Evolutionary conservation across 1,140 invertebrate genomes (phyloP), one percentile per base, ranked within the genome.

Genomic region (Scaptomyza pallida): DNA sequence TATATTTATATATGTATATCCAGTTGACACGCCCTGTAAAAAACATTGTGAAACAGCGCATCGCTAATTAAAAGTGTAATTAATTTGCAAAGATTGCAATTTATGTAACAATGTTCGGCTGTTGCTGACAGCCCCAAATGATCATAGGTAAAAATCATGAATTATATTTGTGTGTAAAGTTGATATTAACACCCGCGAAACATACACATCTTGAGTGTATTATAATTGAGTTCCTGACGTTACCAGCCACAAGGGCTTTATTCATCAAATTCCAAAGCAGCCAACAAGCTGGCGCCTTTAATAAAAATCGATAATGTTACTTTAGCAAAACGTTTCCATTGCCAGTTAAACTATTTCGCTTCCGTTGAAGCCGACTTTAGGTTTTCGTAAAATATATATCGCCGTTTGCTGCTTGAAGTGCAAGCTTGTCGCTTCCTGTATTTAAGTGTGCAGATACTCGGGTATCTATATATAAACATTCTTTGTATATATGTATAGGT

Each of bases 11-110:
- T 15, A 33, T 21, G 21, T 21, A 5, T n/a, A 19, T 5, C 12
- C 19, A 45, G 2, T 15, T 15, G 26, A 17, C 23, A 43, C 19
- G 21, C 52, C 37, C 52, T 41, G 15, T n/a, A 41, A 41, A 37
- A 19, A 23, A 30, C 8, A 30, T 30, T 41, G 10, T 26, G 19
- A 23, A 41, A 55, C 37, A 41, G 19, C 19, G 19, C 23, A 8
- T 41, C 52, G 19, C 52, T 55, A 55, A 55, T 55, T 55, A 43
- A 55, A 55, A 26, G 9, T 26, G 52, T 23, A 55, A 55, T 55
- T 55, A 55, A 55, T 55, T 54, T 55, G 19, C 52, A 55, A 37
- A 41, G 52, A 23, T 55, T 55, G 52, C 37, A 43, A 55, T 26
- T 40, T 41, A 41, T 4, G 21, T 43, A 15, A 26, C 16, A 37